Conservation (phyloP, 92 coral and sea anemone species). For the Palythoa caribaeorum region DNA sequence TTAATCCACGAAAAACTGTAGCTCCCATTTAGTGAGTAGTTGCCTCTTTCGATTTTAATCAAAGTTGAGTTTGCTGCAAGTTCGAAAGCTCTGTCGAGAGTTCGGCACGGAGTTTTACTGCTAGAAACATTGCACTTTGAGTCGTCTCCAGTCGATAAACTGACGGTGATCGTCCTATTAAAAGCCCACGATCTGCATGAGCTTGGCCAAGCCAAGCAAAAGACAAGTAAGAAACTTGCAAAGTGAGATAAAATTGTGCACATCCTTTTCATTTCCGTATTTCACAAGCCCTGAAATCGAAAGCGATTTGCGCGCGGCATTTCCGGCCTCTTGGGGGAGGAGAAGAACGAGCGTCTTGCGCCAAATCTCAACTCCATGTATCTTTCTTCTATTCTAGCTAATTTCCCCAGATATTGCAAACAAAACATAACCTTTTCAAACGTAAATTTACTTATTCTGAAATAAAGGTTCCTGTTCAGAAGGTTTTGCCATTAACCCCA, state of each 20-base stretch:
- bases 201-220: conserved; percentile 2
- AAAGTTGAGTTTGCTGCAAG: conserved; percentile 68
- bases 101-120: conserved; percentile 61
- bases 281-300: background rate
- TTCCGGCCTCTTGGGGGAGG: background rate
- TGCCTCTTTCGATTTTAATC: conserved; percentile 60
- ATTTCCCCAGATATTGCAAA: no score
- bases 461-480: no score
- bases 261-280: background rate
- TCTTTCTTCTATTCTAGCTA: no score
- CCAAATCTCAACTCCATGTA: no score
- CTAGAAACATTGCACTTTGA: conserved; percentile 22
- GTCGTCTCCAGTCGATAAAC: conserved; percentile 59
- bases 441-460: no score
- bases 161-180: conserved; percentile 52
- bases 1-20: conserved; percentile 58
- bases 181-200: background rate
- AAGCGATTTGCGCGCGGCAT: no score
- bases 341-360: no score
- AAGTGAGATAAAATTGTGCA: background rate
- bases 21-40: conserved; percentile 68
- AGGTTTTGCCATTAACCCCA: no score
- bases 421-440: no score
- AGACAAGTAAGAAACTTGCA: background rate
- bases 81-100: conserved; percentile 71